Conservation (phyloP, 1,140 invertebrate genomes). For the Vanessa tameamea region DNA sequence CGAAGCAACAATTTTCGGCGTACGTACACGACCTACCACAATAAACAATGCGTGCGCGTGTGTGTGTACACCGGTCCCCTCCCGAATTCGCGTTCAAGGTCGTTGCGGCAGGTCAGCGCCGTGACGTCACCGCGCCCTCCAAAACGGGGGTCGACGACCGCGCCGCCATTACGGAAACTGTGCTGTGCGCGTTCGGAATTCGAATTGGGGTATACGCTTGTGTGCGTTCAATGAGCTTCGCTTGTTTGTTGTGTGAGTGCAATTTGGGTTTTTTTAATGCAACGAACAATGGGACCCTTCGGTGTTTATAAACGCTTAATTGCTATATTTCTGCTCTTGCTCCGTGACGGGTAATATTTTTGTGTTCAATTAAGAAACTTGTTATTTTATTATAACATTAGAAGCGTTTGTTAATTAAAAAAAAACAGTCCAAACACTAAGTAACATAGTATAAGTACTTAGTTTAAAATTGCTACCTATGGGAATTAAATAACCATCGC, state of each 20-base stretch:
- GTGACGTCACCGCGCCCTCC: constrained; percentile 78
- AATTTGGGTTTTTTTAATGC: constrained; percentile 47
- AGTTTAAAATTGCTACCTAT: not conserved
- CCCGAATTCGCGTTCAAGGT: constrained; percentile 66
- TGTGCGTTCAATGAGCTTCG: constrained; percentile 52
- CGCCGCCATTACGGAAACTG: constrained; percentile 74
- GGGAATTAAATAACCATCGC: not conserved
- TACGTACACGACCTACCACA: constrained; percentile 30
- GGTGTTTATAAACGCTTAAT: constrained; percentile 40
- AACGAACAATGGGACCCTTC: constrained; percentile 41
- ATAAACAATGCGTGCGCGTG: constrained; percentile 16
- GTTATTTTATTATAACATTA: not conserved
- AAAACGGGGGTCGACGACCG: constrained; percentile 73
- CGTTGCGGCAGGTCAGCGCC: constrained; percentile 70
- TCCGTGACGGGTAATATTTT: constrained; percentile 13
- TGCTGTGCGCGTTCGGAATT: constrained; percentile 75
- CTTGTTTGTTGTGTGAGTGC: constrained; percentile 37
- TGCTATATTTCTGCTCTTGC: constrained; percentile 34
- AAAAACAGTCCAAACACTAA: not conserved
- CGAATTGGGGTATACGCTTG: constrained; percentile 69
- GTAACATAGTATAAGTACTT: too few relatives aligned
- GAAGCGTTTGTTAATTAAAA: not conserved
- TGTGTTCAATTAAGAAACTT: constrained; percentile 7
- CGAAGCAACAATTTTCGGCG: constrained; percentile 5
- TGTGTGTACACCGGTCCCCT: constrained; percentile 29